Evolutionary conservation across 2,888 invertebrate genomes (phyloP).

Genomic region (Leptopilina syphax): DNA sequence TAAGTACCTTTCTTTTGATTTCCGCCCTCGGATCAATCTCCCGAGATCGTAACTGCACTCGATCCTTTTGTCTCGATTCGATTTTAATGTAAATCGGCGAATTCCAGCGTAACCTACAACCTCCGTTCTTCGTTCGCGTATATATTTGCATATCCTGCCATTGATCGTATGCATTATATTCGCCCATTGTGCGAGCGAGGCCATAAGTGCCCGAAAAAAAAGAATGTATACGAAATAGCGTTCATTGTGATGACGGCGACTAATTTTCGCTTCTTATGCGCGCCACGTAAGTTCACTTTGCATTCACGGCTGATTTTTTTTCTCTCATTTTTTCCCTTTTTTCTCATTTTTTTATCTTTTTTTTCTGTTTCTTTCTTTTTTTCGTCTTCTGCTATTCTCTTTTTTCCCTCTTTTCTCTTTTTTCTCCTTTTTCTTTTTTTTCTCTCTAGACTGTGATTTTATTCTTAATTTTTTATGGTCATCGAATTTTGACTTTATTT

Average conservation of each 20-base stretch:
- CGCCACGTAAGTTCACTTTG: constrained; percentile 27
- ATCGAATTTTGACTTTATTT: no score
- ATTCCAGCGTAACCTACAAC: constrained; percentile 28
- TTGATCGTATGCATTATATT: constrained; percentile 36
- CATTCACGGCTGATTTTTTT: constrained; percentile 9
- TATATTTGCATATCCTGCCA: constrained; percentile 38
- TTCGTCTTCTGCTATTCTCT: no score
- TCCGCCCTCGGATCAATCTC: constrained; percentile 19
- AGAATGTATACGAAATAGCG: constrained; percentile 13
- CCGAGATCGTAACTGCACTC: constrained; percentile 21
- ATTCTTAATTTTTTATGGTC: no score
- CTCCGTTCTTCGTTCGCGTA: background rate
- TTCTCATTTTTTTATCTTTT: background rate
- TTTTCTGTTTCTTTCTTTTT: no score
- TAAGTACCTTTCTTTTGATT: constrained; percentile 2
- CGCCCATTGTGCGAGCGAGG: constrained; percentile 19
- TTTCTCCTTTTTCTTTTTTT: no score
- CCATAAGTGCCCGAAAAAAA: constrained; percentile 21
- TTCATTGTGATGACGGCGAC: constrained; percentile 18
- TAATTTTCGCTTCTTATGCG: constrained; percentile 36
- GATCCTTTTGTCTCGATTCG: constrained; percentile 33
- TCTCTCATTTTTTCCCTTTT: background rate
- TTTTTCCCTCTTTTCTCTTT: no score
- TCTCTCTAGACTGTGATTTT: no score
- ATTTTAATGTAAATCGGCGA: constrained; percentile 27